phyloP scores from a whole-genome alignment of 2,113 vertebrate species.

The Seriola dumerili region DNA sequence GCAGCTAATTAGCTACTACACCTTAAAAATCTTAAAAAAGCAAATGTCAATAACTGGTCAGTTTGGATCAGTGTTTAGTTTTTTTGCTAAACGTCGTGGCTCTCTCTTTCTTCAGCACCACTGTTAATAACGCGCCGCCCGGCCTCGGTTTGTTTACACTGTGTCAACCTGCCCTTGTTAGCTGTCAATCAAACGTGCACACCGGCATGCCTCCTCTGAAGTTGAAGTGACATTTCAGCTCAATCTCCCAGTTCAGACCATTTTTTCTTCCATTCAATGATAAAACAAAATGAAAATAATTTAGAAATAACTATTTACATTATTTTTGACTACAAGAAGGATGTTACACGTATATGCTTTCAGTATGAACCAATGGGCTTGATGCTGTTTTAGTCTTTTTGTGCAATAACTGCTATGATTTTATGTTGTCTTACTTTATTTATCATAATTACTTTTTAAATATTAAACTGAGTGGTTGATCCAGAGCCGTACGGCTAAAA shows the following conservation, averaged over 20 bases:
- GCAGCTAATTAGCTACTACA: not conserved
- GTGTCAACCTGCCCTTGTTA: not conserved
- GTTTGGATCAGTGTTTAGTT: not conserved
- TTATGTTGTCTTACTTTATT: not conserved
- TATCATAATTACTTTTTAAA: no score
- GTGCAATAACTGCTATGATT: not conserved
- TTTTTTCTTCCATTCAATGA: not conserved
- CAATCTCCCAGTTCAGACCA: not conserved
- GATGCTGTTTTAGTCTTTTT: no score
- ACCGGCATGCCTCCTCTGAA: not conserved
- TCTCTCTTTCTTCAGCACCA: not conserved
- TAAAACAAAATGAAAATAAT: not conserved
- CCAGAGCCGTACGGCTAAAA: no score
- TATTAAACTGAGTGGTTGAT: no score
- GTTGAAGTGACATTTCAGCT: constrained; percentile 2
- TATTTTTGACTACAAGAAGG: not conserved
- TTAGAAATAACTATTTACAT: not conserved
- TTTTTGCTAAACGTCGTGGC: not conserved
- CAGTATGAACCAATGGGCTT: not conserved
- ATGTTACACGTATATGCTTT: not conserved
- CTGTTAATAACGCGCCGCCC: no score
- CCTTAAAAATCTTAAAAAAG: not conserved
- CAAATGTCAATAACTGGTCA: not conserved
- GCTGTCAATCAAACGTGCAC: constrained; percentile 14
- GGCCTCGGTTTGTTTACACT: not conserved